Conservation (phyloP, 2,888 invertebrate genomes). For the Andricus curvator region DNA sequence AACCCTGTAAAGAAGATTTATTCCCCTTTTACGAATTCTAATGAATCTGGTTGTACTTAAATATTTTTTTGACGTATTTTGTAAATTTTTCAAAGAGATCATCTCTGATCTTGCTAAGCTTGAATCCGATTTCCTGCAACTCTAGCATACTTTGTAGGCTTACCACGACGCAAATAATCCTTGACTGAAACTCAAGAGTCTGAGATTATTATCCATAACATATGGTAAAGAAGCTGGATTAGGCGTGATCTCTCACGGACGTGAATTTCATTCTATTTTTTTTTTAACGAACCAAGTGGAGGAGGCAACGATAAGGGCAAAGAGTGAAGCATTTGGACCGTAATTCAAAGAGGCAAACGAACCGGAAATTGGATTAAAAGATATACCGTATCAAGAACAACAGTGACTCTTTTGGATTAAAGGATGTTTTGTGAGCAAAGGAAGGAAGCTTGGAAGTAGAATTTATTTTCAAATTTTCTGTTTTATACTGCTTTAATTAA, state of each 20-base stretch:
- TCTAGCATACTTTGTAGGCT: neutral
- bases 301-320: too few species aligned
- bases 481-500: neutral
- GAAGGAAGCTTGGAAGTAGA: too few species aligned
- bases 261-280: too few species aligned
- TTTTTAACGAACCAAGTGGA: too few species aligned
- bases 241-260: too few species aligned
- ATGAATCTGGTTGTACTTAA: too few species aligned
- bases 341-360: neutral
- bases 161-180: neutral
- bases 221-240: neutral
- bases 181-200: neutral
- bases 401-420: neutral
- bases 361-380: neutral
- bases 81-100: neutral
- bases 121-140: constrained; percentile 47
- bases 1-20: too few species aligned
- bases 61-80: neutral
- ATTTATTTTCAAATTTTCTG: neutral
- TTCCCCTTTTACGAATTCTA: too few species aligned
- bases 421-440: too few species aligned
- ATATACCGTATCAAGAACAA: neutral
- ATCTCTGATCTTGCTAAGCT: constrained; percentile 50
- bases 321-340: neutral
- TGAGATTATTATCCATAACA: neutral